A percentile compares a stretch with the other conserved stretches of the same genome.
phyloP scores from a whole-genome alignment of 2,888 invertebrate species.

The Philhelius pedissequus region DNA sequence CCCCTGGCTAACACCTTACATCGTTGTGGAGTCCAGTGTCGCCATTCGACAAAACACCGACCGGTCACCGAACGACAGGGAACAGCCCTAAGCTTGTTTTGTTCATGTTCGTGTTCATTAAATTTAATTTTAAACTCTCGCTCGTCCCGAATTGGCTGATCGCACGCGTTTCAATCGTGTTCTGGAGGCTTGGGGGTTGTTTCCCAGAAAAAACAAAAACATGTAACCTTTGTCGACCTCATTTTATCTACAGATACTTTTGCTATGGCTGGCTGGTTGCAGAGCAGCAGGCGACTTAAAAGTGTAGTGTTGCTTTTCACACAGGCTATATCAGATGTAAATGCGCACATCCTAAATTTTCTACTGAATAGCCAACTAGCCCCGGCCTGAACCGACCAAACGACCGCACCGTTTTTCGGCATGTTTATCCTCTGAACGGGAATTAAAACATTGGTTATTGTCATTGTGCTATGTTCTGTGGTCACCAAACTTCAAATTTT shows the following conservation, averaged over 20 bases:
- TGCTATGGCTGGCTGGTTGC: background rate
- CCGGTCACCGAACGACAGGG: background rate
- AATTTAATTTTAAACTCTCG: slow-evolving; percentile 49
- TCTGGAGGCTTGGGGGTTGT: background rate
- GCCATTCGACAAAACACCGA: background rate
- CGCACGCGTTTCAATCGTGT: background rate
- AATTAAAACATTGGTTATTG: slow-evolving; percentile 63
- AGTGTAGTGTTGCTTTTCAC: background rate
- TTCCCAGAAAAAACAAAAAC: slow-evolving; percentile 25
- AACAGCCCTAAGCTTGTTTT: background rate
- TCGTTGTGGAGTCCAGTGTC: background rate
- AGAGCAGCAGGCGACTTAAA: background rate
- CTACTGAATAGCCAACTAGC: background rate
- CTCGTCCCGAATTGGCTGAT: slow-evolving; percentile 28
- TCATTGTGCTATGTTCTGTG: slow-evolving; percentile 38
- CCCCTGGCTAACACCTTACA: background rate
- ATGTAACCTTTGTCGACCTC: background rate
- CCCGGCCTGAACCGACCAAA: slow-evolving; percentile 1
- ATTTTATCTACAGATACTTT: background rate
- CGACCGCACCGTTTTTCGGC: slow-evolving; percentile 17
- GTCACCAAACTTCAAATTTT: slow-evolving; percentile 46
- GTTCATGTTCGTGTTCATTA: slow-evolving; percentile 33
- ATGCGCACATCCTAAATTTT: slow-evolving; percentile 21
- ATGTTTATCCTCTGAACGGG: slow-evolving; percentile 53
- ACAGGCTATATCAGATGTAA: slow-evolving; percentile 27